Percentiles rank a stretch among this genome's conserved stretches.
These are phyloP conservation scores for Aethes cnicana DNA, from an alignment of 2,888 invertebrate genomes.

Conservation along the genomic window DNA sequence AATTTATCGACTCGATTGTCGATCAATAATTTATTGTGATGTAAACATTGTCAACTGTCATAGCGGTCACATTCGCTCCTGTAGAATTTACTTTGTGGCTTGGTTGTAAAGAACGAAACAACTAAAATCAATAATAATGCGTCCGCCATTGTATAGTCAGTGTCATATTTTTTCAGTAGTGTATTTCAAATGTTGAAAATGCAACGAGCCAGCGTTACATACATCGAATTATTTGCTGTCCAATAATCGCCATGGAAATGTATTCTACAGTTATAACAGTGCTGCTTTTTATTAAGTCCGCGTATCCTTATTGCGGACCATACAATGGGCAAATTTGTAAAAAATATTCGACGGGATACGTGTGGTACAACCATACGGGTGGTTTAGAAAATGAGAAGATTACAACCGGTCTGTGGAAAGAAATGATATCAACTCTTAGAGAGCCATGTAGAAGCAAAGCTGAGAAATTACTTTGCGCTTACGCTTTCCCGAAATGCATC, in stretches of 20 bases:
- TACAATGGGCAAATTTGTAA: constrained; percentile 93
- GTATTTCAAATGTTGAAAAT: constrained; percentile 46
- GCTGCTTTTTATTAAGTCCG: constrained; percentile 68
- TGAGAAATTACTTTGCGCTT: constrained; percentile 94
- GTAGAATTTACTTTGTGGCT: constrained; percentile 21
- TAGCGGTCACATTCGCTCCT: constrained; percentile 14
- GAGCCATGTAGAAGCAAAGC: constrained; percentile 94
- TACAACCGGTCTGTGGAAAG: constrained; percentile 91
- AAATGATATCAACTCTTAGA: constrained; percentile 89
- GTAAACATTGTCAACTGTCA: constrained; percentile 29
- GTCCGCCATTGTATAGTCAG: constrained; percentile 72
- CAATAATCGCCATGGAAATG: constrained; percentile 64
- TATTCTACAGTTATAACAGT: constrained; percentile 58
- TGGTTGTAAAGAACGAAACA: constrained; percentile 36
- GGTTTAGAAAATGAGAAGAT: constrained; percentile 93
- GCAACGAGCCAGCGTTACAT: constrained; percentile 56
- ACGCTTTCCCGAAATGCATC: constrained; percentile 94
- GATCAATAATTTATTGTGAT: not conserved
- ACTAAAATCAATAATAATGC: constrained; percentile 73
- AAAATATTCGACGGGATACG: constrained; percentile 85
- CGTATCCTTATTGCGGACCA: constrained; percentile 90
- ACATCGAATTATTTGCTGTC: constrained; percentile 57
- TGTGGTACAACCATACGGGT: constrained; percentile 90
- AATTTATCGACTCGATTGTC: not conserved
- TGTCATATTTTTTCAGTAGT: constrained; percentile 46